These are phyloP conservation scores for Mesaphorura yosii DNA, from an alignment of 1,140 invertebrate genomes.

Conservation along the genomic window DNA sequence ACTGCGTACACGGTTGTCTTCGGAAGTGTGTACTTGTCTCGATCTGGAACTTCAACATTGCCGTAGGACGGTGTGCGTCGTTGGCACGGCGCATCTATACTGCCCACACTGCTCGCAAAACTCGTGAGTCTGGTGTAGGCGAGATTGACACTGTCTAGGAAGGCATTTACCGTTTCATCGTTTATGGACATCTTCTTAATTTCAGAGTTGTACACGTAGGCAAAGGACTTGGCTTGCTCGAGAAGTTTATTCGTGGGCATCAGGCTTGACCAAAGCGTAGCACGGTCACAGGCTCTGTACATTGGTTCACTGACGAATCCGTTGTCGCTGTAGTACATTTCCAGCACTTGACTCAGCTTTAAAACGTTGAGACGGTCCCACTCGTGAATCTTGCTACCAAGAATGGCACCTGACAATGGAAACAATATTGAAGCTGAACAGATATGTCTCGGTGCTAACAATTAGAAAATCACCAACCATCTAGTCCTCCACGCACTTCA, in stretches of 20 bases:
- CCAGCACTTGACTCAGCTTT: conserved; percentile 22
- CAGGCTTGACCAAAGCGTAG: conserved; percentile 2
- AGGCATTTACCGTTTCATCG: not conserved
- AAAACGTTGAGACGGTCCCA: conserved; percentile 4
- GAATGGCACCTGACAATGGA: conserved; percentile 21
- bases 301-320: conserved; percentile 16
- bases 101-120: conserved; percentile 4
- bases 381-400: conserved; percentile 17
- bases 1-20: conserved; percentile 25
- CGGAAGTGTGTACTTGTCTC: conserved; percentile 7
- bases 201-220: conserved; percentile 17
- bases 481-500: conserved; percentile 28
- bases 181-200: not conserved
- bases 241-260: not conserved
- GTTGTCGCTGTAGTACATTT: conserved; percentile 28
- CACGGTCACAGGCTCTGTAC: conserved; percentile 21
- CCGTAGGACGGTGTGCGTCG: not conserved
- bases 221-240: conserved; percentile 26
- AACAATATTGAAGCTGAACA: too few relatives aligned
- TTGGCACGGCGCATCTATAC: conserved; percentile 5
- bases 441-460: too few relatives aligned
- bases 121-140: conserved; percentile 7
- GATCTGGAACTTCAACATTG: conserved; percentile 9
- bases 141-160: conserved; percentile 12
- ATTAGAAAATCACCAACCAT: too few relatives aligned